phyloP scores from a whole-genome alignment of 2,888 invertebrate species.

The Tethea ocularis region DNA sequence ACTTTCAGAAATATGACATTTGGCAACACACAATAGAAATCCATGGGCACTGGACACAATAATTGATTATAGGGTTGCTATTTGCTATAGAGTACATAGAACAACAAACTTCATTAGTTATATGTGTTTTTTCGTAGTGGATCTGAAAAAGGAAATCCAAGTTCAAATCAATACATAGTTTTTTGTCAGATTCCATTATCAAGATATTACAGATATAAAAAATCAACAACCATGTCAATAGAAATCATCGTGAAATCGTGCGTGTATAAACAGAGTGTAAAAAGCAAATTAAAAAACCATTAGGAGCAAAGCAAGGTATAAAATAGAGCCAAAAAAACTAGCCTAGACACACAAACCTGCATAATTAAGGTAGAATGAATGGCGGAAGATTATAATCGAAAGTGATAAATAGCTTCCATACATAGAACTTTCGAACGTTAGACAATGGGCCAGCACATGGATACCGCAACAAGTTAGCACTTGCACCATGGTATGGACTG shows the following conservation, averaged over 20 bases:
- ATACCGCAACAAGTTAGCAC: slow-evolving; percentile 7
- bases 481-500: background rate
- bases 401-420: slow-evolving; percentile 7
- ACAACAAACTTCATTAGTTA: no score
- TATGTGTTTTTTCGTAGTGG: no score
- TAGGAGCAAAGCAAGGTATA: background rate
- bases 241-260: background rate
- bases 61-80: no score
- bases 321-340: background rate
- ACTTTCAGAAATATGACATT: no score
- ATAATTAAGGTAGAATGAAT: background rate
- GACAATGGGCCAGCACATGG: slow-evolving; percentile 3
- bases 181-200: background rate
- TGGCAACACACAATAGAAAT: no score
- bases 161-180: background rate
- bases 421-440: background rate
- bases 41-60: no score
- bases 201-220: background rate
- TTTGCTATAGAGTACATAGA: no score
- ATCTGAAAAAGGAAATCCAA: no score
- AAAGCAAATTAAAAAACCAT: background rate
- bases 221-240: background rate
- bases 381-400: slow-evolving; percentile 2
- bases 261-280: background rate
- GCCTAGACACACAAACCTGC: slow-evolving; percentile 3